Evolutionary conservation across 2,113 vertebrate genomes (phyloP).

Genomic region (Cebidichthys violaceus): DNA sequence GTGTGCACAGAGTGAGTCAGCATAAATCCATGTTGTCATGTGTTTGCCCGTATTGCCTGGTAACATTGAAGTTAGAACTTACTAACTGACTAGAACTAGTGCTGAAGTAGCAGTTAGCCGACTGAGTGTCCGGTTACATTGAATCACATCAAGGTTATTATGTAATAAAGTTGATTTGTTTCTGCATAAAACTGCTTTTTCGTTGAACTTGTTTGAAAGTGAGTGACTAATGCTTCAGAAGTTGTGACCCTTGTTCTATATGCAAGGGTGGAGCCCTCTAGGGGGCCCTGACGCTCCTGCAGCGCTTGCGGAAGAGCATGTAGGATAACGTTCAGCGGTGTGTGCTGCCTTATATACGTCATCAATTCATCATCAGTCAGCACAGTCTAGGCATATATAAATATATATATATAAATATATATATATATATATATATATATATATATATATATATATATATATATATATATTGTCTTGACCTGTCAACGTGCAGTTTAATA

Average conservation of each 20-base stretch:
- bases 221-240: not conserved
- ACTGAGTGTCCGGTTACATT: not conserved
- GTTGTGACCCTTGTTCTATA: too few species aligned
- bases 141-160: not conserved
- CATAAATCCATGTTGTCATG: not conserved
- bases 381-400: not conserved
- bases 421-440: too few species aligned
- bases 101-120: too few species aligned
- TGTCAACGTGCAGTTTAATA: not conserved
- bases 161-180: constrained; percentile 1
- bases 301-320: too few species aligned
- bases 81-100: not conserved
- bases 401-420: too few species aligned
- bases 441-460: too few species aligned
- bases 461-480: too few species aligned
- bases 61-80: not conserved
- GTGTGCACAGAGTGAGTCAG: not conserved
- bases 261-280: too few species aligned
- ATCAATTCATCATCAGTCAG: not conserved
- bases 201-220: not conserved
- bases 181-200: not conserved
- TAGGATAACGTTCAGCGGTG: too few species aligned
- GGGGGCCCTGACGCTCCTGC: too few species aligned
- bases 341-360: not conserved
- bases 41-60: not conserved